Evolutionary conservation across 1,140 invertebrate species (phyloP).

Genomic region (Papilio glaucus): DNA sequence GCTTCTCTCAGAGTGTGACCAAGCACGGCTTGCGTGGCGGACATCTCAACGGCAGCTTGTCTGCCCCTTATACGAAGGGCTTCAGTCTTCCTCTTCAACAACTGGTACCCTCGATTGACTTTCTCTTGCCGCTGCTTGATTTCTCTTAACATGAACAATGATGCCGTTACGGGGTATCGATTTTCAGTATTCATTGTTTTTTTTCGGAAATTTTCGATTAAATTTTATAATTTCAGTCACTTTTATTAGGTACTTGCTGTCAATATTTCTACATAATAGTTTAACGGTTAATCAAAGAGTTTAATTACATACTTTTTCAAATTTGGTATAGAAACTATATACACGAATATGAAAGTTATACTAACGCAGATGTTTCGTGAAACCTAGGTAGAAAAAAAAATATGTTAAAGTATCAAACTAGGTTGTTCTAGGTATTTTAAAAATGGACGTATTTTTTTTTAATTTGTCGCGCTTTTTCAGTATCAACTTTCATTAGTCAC

Average conservation of each 20-base stretch:
- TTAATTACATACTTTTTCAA: not conserved
- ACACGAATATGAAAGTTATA: too few species aligned
- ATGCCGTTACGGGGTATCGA: slow-evolving; percentile 72
- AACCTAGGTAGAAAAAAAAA: too few species aligned
- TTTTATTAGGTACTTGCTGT: not conserved
- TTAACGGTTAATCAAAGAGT: not conserved
- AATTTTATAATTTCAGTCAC: not conserved
- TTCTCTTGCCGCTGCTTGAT: slow-evolving; percentile 96
- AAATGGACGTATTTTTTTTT: too few species aligned
- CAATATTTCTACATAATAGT: not conserved
- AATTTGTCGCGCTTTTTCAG: too few species aligned
- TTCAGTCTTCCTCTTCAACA: slow-evolving; percentile 99
- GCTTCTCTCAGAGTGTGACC: slow-evolving; percentile 99
- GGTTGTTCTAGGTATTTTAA: too few species aligned
- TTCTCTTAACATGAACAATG: slow-evolving; percentile 73
- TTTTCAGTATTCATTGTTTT: slow-evolving; percentile 70
- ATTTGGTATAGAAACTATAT: not conserved
- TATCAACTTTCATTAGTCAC: too few species aligned
- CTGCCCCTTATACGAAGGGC: slow-evolving; percentile 98
- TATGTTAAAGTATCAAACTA: too few species aligned
- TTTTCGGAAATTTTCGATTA: slow-evolving; percentile 6
- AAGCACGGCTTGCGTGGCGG: slow-evolving; percentile 98
- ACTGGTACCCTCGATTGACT: slow-evolving; percentile 98
- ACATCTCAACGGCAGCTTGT: slow-evolving; percentile 89
- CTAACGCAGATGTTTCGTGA: too few species aligned